Conservation (phyloP, 2,888 invertebrate genomes). For the Unio pictorum region DNA sequence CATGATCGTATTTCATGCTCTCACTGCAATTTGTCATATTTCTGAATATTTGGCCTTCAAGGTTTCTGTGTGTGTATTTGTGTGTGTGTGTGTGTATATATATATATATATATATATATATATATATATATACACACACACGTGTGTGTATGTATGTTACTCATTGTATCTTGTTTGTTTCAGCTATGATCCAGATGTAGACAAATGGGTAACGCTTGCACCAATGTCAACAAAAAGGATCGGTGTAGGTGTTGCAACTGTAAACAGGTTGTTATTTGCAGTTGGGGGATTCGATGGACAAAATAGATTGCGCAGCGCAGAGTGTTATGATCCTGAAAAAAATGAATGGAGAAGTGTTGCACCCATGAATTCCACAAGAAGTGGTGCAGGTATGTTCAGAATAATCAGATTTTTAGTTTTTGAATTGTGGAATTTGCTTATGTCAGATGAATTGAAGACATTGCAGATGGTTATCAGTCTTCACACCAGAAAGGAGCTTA, state of each 20-base stretch:
- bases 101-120: neutral
- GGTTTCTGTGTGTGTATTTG: too few species aligned
- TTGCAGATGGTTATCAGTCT: too few species aligned
- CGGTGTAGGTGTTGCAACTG: conserved; percentile 79
- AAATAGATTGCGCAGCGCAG: conserved; percentile 83
- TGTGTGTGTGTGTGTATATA: too few species aligned
- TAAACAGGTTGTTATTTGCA: conserved; percentile 80
- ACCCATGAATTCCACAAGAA: conserved; percentile 84
- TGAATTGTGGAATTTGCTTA: too few species aligned
- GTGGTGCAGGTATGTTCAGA: conserved; percentile 83
- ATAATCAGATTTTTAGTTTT: neutral
- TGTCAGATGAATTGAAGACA: neutral
- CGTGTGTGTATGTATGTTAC: too few species aligned
- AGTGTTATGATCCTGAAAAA: conserved; percentile 95
- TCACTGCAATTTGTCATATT: too few species aligned
- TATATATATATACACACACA: too few species aligned
- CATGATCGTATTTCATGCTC: too few species aligned
- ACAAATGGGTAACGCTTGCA: conserved; percentile 84
- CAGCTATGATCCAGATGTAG: conserved; percentile 82
- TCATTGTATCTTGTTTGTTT: neutral
- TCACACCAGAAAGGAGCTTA: too few species aligned
- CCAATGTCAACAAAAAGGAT: conserved; percentile 76
- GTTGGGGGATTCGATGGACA: conserved; percentile 92
- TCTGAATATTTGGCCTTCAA: too few species aligned
- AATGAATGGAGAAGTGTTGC: conserved; percentile 88